These are phyloP conservation scores for Chrysodeixis includens DNA, from an alignment of 2,888 invertebrate species.

Conservation along the genomic window DNA sequence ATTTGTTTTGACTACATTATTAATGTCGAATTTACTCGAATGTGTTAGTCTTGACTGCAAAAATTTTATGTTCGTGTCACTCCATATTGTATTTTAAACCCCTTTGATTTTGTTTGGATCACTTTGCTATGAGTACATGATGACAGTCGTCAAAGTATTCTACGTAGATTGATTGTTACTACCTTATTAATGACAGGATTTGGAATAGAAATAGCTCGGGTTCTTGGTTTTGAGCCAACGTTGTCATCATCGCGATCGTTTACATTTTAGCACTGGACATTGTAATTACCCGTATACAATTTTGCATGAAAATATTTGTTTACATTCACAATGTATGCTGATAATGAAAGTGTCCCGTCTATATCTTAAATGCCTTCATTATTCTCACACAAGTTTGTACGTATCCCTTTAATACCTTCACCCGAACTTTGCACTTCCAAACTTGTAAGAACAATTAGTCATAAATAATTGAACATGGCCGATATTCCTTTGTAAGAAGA, in stretches of 20 bases:
- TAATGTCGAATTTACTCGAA: too few species aligned
- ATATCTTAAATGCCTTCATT: conserved; percentile 50
- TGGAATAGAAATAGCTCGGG: not conserved
- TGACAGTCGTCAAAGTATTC: not conserved
- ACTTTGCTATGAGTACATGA: too few species aligned
- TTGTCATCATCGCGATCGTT: too few species aligned
- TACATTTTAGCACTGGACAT: conserved; percentile 22
- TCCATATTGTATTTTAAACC: too few species aligned
- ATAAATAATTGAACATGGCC: conserved; percentile 84
- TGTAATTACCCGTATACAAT: conserved; percentile 21
- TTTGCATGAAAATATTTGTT: conserved; percentile 19
- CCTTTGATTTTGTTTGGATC: too few species aligned
- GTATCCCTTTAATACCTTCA: conserved; percentile 63
- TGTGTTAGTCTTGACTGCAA: too few species aligned
- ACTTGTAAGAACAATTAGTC: conserved; percentile 80
- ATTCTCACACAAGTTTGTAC: conserved; percentile 61
- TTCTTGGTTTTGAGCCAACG: not conserved
- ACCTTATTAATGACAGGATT: conserved; percentile 37
- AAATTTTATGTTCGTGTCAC: too few species aligned
- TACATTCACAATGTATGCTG: not conserved
- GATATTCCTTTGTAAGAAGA: conserved; percentile 81
- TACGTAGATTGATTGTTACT: not conserved
- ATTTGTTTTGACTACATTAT: conserved; percentile 45
- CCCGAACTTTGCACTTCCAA: conserved; percentile 70
- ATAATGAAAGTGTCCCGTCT: conserved; percentile 28